Base-by-base conservation (phyloP, 2,797 vertebrate species). In the Chelon auratus region DNA sequence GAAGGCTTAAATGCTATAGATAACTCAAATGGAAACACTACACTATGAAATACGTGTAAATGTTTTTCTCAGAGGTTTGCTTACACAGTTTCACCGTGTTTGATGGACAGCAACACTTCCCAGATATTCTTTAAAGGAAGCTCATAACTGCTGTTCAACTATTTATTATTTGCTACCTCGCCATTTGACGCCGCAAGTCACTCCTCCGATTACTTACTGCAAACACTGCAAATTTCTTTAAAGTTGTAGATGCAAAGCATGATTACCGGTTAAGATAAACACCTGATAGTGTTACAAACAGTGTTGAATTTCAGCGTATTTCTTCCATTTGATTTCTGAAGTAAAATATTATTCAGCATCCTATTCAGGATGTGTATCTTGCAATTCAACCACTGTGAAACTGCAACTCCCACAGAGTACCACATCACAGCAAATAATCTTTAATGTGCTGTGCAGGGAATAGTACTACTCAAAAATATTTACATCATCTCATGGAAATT, bases 341-440 rank as follows among this genome's bases (percentile, higher is more conserved):
- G 24, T 48, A 45, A 20, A 55, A n/a, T 42, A 47, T 73, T 45
- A 58, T 52, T 63, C 37, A 22, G 20, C 45, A 9, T 20, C n/a
- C n/a, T 10, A 10, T 48, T n/a, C 45, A 48, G 45, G 5, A 36
- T 37, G 47, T 20, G 59, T 24, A 37, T 37, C 6, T 40, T 64
- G 8, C 45, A 70, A 33, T 47, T 57, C 40, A 68, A 52, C 42
- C 5, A 37, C 17, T 47, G 59, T 37, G 33, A 53, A 79, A 55
- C 30, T 51, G n/a, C 50, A 59, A 42, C 62, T n/a, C 51, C 30
- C 17, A 56, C 57, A 65, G 15, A 42, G 15, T 17, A 60, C 62
- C 18, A 59, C 50, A 79, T 70, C 47, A 64, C 20, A 55, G 48
- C n/a, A 40, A 39, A 33, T 42, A 10, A 58, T 54, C 30, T 37